A percentile compares a stretch with the other conserved stretches of the same genome.
Conservation (phyloP, 2,888 invertebrate genomes). For the Nineta flava region DNA sequence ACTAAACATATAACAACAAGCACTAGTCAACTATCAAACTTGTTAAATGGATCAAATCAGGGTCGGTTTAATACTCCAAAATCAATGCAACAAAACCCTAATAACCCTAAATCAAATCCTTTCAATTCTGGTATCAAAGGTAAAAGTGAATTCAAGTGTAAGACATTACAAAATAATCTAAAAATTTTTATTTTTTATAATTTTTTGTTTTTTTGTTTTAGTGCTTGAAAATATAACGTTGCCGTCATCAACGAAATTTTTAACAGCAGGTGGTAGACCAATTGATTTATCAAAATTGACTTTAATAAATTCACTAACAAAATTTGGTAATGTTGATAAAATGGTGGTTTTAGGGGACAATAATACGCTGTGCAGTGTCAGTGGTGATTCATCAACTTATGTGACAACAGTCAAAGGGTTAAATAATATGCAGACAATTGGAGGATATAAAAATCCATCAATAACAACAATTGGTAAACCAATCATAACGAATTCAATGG, state of each 20-base stretch:
- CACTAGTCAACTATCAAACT: constrained; percentile 15
- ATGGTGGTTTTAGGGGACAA: constrained; percentile 5
- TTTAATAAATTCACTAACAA: constrained; percentile 16
- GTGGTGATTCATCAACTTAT: background rate
- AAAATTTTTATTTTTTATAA: too few species aligned
- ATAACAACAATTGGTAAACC: background rate
- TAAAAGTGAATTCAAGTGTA: too few species aligned
- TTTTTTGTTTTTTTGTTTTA: constrained; percentile 12
- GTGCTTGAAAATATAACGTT: constrained; percentile 26
- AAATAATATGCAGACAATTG: background rate
- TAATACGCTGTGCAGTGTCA: background rate
- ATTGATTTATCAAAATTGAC: constrained; percentile 24
- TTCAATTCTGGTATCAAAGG: too few species aligned
- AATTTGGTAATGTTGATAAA: constrained; percentile 4
- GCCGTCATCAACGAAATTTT: constrained; percentile 11
- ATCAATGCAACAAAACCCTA: too few species aligned
- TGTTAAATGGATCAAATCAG: constrained; percentile 17
- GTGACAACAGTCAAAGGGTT: background rate
- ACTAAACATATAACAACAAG: background rate
- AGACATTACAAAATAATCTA: too few species aligned
- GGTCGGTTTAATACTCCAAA: background rate
- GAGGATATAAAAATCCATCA: background rate
- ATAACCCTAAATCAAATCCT: too few species aligned
- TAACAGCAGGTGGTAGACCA: constrained; percentile 20
- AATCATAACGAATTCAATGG: background rate